Percentiles rank a stretch among this genome's conserved stretches.
Conservation (phyloP, 2,113 vertebrate species). For the Forbesichthys papilliferus region DNA sequence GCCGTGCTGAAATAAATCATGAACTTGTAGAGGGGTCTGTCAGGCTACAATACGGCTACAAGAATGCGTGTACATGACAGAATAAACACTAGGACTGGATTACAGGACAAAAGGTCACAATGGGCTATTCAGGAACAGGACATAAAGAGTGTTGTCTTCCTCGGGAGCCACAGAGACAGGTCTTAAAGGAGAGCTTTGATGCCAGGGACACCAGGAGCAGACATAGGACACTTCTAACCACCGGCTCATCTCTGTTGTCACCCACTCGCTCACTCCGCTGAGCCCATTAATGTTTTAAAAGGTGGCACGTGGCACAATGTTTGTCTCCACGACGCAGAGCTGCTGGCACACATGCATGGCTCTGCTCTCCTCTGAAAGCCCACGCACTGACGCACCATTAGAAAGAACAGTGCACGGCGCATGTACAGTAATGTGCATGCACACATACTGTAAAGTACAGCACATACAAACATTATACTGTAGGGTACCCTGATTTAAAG, state of each 20-base stretch:
- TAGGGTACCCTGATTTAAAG: background rate
- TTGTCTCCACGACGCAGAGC: constrained; percentile 27
- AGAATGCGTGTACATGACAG: constrained; percentile 6
- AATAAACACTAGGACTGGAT: constrained; percentile 36
- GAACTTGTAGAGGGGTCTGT: constrained; percentile 14
- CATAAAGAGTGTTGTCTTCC: constrained; percentile 61
- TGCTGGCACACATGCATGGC: constrained; percentile 6
- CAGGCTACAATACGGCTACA: background rate
- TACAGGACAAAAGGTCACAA: constrained; percentile 50
- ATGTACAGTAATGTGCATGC: background rate
- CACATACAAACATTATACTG: constrained; percentile 1
- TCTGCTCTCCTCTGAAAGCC: constrained; percentile 29
- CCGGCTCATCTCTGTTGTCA: constrained; percentile 48
- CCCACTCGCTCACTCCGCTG: constrained; percentile 44
- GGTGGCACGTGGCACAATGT: constrained; percentile 29
- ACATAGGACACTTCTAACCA: constrained; percentile 48
- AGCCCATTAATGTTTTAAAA: constrained; percentile 52
- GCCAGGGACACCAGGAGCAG: constrained; percentile 50
- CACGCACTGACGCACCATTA: constrained; percentile 27
- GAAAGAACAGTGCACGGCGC: background rate
- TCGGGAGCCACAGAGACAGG: constrained; percentile 1
- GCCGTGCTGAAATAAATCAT: constrained; percentile 20
- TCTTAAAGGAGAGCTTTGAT: constrained; percentile 31
- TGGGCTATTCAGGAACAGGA: constrained; percentile 43
- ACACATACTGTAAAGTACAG: background rate